Conservation (phyloP, 2,797 vertebrate species). For the Adelosebastes latens region DNA sequence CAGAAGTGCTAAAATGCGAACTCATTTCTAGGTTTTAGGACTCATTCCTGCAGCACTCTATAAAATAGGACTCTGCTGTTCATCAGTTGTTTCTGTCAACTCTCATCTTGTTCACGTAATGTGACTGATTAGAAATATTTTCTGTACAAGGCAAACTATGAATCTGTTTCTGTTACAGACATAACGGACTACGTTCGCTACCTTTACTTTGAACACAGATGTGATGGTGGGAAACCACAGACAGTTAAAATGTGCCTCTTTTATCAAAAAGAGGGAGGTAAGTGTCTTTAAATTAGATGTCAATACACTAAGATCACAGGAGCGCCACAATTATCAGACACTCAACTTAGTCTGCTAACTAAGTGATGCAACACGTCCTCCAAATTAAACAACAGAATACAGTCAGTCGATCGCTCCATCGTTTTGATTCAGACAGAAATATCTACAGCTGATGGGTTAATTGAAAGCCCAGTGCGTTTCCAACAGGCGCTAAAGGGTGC, state of each 20-base stretch:
- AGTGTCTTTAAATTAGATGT: constrained; percentile 10
- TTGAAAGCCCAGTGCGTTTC: no score
- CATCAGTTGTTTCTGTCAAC: background rate
- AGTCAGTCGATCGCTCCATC: background rate
- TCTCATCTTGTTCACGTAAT: background rate
- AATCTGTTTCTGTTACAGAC: constrained; percentile 53
- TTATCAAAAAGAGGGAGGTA: constrained; percentile 73
- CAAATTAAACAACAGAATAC: background rate
- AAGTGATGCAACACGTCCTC: background rate
- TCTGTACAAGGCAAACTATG: no score
- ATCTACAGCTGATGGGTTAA: background rate
- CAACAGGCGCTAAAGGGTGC: no score
- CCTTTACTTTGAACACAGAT: constrained; percentile 72
- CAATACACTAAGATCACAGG: background rate
- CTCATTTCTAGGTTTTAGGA: no score
- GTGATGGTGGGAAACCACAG: constrained; percentile 1
- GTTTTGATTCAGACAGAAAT: background rate
- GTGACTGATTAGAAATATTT: background rate
- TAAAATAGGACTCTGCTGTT: no score
- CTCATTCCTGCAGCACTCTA: no score
- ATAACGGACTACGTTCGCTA: constrained; percentile 67
- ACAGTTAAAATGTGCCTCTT: constrained; percentile 64
- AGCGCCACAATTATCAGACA: background rate
- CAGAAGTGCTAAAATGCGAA: no score
- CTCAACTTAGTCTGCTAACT: background rate